A percentile compares a stretch with the other conserved stretches of the same genome.
Conservation (phyloP, 2,113 vertebrate species). For the Pyxicephalus adspersus region DNA sequence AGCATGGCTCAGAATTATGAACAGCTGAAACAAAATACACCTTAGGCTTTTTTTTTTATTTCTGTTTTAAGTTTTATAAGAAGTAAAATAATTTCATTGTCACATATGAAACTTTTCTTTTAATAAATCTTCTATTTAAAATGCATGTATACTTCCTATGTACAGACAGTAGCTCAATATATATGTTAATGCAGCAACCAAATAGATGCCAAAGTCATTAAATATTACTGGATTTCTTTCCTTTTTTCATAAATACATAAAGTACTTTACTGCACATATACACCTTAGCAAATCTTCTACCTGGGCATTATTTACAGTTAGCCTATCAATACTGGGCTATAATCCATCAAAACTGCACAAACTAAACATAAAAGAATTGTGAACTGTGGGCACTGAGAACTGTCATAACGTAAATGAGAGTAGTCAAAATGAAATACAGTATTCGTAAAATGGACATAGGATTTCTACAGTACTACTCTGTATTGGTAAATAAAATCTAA, state of each 20-base stretch:
- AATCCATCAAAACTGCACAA: conserved; percentile 60
- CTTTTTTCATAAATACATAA: conserved; percentile 69
- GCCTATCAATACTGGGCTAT: conserved; percentile 31
- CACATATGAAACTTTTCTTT: conserved; percentile 16
- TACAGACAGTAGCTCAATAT: conserved; percentile 74
- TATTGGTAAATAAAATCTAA: neutral
- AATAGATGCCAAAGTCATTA: conserved; percentile 74
- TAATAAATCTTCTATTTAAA: conserved; percentile 54
- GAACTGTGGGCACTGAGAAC: neutral
- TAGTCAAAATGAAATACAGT: neutral
- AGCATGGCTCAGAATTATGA: neutral
- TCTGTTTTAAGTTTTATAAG: conserved; percentile 34
- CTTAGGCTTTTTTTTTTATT: conserved; percentile 19
- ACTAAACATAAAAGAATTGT: neutral
- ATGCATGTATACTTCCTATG: conserved; percentile 63
- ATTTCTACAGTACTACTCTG: neutral
- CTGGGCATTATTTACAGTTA: conserved; percentile 48
- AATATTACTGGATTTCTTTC: conserved; percentile 67
- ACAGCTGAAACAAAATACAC: conserved; percentile 22
- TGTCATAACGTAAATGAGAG: no score
- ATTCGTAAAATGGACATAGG: neutral
- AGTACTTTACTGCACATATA: conserved; percentile 62
- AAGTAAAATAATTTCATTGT: conserved; percentile 50
- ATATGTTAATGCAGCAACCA: conserved; percentile 74
- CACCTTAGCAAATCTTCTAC: conserved; percentile 61